Evolutionary conservation across 1,140 invertebrate genomes (phyloP), one percentile per base, ranked within the genome.

Genomic region (Psilanteris sp.): DNA sequence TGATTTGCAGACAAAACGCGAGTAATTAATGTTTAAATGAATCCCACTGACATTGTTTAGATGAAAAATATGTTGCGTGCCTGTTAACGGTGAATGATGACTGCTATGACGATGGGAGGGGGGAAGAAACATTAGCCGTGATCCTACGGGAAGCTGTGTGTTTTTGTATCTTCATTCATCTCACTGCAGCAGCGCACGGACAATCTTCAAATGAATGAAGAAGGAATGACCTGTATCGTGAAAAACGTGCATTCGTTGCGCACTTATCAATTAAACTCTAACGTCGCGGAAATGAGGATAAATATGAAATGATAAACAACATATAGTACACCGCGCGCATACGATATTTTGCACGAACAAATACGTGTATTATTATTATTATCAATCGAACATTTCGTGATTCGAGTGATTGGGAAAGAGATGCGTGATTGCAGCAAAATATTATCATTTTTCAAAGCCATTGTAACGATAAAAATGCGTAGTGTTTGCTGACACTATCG

Each of bases 21-120:
- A 1, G 41, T 27, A 27, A n/a, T 31, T 62, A 55, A 62, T 48
- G 54, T 2, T 4, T 39, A 41, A 55, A 55, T 55, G 50, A 52
- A 26, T 34, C 46, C 15, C 29, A 31, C 55, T 61, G 55, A 37
- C 67, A 54, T 54, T 37, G 44, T 61, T 43, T n/a, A 22, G 37
- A 8, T 54, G 55, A 71, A 71, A 71, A 71, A 62, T 71, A 13
- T 18, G 22, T 14, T 6, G 22, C 44, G 34, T 44, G 59, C 66
- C 66, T 70, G 66, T 70, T 70, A 44, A 59, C 54, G 52, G 27
- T 68, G 64, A 70, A 70, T 70, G 54, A 59, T 59, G 52, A 54
- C 48, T 39, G 48, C 46, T 71, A 62, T 55, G 67, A 71, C 55
- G 67, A 55, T 55, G 67, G 39, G 31, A 46, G 36, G 39, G 31